Evolutionary conservation across 2,797 vertebrate species (phyloP).

Genomic region (Propithecus deckenii): DNA sequence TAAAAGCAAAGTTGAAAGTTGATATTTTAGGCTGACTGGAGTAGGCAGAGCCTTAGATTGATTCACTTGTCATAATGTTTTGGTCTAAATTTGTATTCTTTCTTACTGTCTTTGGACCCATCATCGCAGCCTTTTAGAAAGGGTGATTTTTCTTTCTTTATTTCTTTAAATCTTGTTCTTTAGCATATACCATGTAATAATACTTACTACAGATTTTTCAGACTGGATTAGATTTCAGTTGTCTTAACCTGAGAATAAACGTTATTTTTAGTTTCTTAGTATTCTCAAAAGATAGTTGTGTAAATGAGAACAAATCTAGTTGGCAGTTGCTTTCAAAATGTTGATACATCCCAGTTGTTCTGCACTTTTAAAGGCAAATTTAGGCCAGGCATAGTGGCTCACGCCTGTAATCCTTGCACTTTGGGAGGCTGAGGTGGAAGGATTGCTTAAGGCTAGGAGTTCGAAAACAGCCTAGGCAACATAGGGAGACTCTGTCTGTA

Average conservation of each 20-base stretch:
- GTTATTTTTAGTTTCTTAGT: constrained; percentile 14
- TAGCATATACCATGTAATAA: not conserved
- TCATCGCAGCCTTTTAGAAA: constrained; percentile 23
- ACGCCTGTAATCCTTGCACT: not conserved
- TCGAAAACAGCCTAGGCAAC: not conserved
- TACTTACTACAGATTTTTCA: not conserved
- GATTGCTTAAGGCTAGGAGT: not conserved
- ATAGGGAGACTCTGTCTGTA: not conserved
- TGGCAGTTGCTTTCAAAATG: constrained; percentile 27
- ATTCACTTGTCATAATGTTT: constrained; percentile 19
- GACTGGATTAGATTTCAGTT: constrained; percentile 19
- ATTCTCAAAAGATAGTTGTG: not conserved
- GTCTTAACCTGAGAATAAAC: constrained; percentile 10
- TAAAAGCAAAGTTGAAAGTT: constrained; percentile 53
- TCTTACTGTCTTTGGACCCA: not conserved
- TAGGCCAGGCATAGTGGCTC: not conserved
- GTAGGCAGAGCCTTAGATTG: not conserved
- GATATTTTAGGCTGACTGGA: not conserved
- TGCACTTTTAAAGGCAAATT: constrained; percentile 14
- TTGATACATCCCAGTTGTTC: not conserved
- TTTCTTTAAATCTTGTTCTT: constrained; percentile 17
- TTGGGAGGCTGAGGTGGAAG: not conserved
- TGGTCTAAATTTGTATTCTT: not conserved
- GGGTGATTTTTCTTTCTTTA: not conserved
- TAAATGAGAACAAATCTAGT: constrained; percentile 17